These are phyloP conservation scores for Rhyacichthys aspro DNA, from an alignment of 2,797 vertebrate genomes.

Conservation along the genomic window DNA sequence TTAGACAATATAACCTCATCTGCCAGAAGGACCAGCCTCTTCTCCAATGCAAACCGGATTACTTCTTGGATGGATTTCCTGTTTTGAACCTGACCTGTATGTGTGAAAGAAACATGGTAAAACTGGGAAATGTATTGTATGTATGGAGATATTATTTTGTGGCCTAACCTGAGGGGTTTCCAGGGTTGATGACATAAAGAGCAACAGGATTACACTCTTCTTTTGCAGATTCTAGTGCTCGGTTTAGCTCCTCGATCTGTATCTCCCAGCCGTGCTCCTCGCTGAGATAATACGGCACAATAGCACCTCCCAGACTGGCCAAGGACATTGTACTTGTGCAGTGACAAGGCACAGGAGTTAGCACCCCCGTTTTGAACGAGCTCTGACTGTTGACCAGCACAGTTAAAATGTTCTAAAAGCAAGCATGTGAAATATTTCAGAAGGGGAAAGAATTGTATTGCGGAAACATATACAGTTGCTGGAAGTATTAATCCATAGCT, in stretches of 20 bases:
- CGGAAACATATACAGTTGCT: not conserved
- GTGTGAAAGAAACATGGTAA: slow-evolving; percentile 14
- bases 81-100: slow-evolving; percentile 86
- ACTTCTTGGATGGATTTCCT: slow-evolving; percentile 84
- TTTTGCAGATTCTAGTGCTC: slow-evolving; percentile 61
- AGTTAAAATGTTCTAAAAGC: slow-evolving; percentile 67
- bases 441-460: not conserved
- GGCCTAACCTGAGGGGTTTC: slow-evolving; percentile 78
- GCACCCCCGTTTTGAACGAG: slow-evolving; percentile 64
- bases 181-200: slow-evolving; percentile 82
- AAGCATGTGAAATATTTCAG: not conserved
- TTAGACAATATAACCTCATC: slow-evolving; percentile 82
- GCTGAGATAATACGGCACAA: slow-evolving; percentile 73
- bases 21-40: slow-evolving; percentile 86
- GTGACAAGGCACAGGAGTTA: slow-evolving; percentile 70
- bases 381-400: slow-evolving; percentile 57
- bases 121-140: not conserved
- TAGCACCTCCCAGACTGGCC: slow-evolving; percentile 38
- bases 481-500: not conserved
- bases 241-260: slow-evolving; percentile 66
- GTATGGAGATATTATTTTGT: not conserved
- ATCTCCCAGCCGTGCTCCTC: slow-evolving; percentile 80
- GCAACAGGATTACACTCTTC: slow-evolving; percentile 68
- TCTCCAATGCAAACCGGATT: slow-evolving; percentile 87
- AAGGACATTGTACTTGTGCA: slow-evolving; percentile 21